phyloP scores from a whole-genome alignment of 2,113 vertebrate species.

The Gambusia affinis region DNA sequence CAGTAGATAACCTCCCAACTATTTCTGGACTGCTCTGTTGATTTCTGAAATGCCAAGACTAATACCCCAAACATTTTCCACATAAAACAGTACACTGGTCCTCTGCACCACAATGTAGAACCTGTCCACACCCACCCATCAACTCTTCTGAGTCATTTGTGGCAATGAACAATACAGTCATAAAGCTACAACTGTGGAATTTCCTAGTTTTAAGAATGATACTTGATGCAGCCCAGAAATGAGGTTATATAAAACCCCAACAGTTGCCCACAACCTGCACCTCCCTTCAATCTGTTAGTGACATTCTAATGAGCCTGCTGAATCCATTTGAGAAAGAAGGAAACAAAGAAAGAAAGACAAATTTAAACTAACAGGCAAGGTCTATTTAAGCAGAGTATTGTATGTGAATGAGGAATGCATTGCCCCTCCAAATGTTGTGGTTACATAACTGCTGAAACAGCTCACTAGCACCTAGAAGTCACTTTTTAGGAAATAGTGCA shows the following conservation, averaged over 20 bases:
- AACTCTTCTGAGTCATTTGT: conserved; percentile 28
- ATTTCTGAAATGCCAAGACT: not conserved
- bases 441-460: conserved; percentile 26
- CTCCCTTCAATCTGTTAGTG: not conserved
- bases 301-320: too few species aligned
- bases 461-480: not conserved
- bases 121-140: conserved; percentile 16
- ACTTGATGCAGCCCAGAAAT: not conserved
- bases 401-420: not conserved
- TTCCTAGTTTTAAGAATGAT: conserved; percentile 17
- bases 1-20: not conserved
- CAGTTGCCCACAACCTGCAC: not conserved
- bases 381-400: conserved; percentile 6
- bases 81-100: not conserved
- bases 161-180: conserved; percentile 28
- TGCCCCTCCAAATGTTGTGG: not conserved
- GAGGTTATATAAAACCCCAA: not conserved
- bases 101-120: conserved; percentile 21
- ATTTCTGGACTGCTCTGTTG: not conserved
- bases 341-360: too few species aligned
- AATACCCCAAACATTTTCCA: not conserved
- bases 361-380: not conserved
- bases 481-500: not conserved
- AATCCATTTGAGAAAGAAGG: not conserved
- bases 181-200: not conserved